These are phyloP conservation scores for Ptilodon capucinus DNA, from an alignment of 2,888 invertebrate genomes.

Conservation along the genomic window DNA sequence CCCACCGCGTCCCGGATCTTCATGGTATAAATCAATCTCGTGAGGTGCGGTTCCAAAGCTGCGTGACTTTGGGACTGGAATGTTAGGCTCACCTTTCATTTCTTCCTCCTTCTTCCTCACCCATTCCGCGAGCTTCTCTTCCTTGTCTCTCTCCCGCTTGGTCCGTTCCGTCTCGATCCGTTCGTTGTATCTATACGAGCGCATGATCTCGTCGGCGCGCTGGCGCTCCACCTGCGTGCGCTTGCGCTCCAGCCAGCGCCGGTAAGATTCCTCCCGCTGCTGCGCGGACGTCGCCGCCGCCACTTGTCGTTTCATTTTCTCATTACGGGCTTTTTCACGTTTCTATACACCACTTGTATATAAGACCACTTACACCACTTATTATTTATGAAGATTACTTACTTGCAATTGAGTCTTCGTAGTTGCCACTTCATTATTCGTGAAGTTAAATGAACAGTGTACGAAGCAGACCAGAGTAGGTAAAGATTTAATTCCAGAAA, in stretches of 20 bases:
- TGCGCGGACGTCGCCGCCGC: conserved; percentile 55
- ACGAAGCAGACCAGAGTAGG: too few relatives aligned
- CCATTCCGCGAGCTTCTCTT: conserved; percentile 81
- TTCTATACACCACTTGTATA: conserved; percentile 42
- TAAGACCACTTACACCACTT: too few relatives aligned
- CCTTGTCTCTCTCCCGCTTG: conserved; percentile 63
- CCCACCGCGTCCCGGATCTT: too few relatives aligned
- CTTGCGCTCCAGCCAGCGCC: conserved; percentile 81
- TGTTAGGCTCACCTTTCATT: conserved; percentile 64
- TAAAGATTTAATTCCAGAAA: too few relatives aligned
- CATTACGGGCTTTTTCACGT: conserved; percentile 56
- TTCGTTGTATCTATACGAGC: conserved; percentile 55
- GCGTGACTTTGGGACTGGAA: not conserved
- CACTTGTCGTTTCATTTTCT: conserved; percentile 50
- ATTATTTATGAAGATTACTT: too few relatives aligned
- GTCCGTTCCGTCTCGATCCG: conserved; percentile 61
- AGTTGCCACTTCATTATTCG: too few relatives aligned
- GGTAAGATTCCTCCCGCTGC: conserved; percentile 75
- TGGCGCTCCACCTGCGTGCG: conserved; percentile 61
- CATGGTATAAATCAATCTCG: too few relatives aligned
- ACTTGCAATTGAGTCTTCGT: too few relatives aligned
- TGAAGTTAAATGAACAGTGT: too few relatives aligned
- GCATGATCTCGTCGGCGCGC: conserved; percentile 69
- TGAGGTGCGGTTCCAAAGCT: too few relatives aligned
- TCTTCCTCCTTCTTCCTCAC: conserved; percentile 81